Conservation (phyloP, 2,113 vertebrate genomes). For the Paralichthys olivaceus region DNA sequence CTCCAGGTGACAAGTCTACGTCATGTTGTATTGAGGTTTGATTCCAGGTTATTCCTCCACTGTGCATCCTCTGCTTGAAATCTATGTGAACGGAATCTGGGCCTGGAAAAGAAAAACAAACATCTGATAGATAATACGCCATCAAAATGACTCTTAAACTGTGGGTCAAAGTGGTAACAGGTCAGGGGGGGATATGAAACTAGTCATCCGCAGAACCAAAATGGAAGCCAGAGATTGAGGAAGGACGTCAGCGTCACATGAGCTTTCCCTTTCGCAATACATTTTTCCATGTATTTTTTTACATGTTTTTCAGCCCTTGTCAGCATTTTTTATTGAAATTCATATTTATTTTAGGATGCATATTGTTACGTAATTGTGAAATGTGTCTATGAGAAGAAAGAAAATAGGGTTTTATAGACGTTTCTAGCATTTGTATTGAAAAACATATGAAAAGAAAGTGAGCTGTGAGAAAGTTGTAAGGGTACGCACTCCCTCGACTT, state of each 20-base stretch:
- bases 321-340: conserved; percentile 24
- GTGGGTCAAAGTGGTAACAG: neutral
- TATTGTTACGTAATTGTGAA: conserved; percentile 59
- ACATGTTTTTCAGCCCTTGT: conserved; percentile 15
- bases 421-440: conserved; percentile 58
- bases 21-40: conserved; percentile 62
- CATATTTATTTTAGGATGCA: conserved; percentile 72
- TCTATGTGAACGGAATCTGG: conserved; percentile 24
- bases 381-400: conserved; percentile 49
- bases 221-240: neutral
- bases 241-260: neutral
- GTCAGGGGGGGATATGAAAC: neutral
- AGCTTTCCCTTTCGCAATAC: conserved; percentile 1
- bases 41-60: conserved; percentile 37
- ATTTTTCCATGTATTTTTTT: conserved; percentile 34
- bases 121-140: neutral
- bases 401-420: conserved; percentile 54
- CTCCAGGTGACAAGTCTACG: conserved; percentile 37
- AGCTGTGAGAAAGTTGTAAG: conserved; percentile 26
- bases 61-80: conserved; percentile 26
- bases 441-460: conserved; percentile 37
- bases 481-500: conserved; percentile 58
- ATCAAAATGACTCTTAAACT: conserved; percentile 9
- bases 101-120: conserved; percentile 21
- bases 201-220: conserved; percentile 9